These are phyloP conservation scores for Molorchus minor DNA, from an alignment of 2,888 invertebrate genomes.

Conservation along the genomic window DNA sequence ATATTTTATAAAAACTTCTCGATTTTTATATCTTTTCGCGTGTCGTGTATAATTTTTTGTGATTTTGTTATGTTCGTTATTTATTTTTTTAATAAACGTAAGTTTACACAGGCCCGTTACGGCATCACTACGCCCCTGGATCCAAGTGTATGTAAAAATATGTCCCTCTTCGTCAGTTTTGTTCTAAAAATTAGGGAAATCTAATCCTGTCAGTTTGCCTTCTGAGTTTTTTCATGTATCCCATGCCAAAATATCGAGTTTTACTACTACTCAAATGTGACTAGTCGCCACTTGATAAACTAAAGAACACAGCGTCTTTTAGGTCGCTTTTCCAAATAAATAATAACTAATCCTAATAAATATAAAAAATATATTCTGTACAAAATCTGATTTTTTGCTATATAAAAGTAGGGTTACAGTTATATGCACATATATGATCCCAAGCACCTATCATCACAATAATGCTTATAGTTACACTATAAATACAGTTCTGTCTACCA, in stretches of 20 bases:
- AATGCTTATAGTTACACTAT: conserved; percentile 61
- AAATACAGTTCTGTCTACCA: conserved; percentile 59
- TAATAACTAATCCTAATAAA: conserved; percentile 28
- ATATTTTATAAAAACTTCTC: too few relatives aligned
- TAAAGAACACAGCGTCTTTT: conserved; percentile 12
- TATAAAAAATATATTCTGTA: conserved; percentile 29
- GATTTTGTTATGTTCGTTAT: too few relatives aligned
- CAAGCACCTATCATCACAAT: conserved; percentile 62
- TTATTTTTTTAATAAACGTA: too few relatives aligned
- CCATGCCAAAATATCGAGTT: not conserved
- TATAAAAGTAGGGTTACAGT: conserved; percentile 34
- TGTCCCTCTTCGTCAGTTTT: too few relatives aligned
- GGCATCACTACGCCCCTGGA: too few relatives aligned
- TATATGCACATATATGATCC: conserved; percentile 58
- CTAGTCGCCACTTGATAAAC: conserved; percentile 1
- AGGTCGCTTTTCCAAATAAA: conserved; percentile 18
- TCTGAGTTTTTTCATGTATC: not conserved
- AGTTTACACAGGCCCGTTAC: too few relatives aligned
- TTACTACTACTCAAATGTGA: not conserved
- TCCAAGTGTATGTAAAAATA: too few relatives aligned
- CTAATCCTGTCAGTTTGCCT: too few relatives aligned
- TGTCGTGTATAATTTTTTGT: too few relatives aligned
- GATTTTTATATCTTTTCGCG: too few relatives aligned
- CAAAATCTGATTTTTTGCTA: conserved; percentile 21
- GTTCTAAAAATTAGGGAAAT: too few relatives aligned